Evolutionary conservation across 2,797 vertebrate genomes (phyloP), one percentile per base, ranked within the genome.

Genomic region (Perdix hodgsoniae): DNA sequence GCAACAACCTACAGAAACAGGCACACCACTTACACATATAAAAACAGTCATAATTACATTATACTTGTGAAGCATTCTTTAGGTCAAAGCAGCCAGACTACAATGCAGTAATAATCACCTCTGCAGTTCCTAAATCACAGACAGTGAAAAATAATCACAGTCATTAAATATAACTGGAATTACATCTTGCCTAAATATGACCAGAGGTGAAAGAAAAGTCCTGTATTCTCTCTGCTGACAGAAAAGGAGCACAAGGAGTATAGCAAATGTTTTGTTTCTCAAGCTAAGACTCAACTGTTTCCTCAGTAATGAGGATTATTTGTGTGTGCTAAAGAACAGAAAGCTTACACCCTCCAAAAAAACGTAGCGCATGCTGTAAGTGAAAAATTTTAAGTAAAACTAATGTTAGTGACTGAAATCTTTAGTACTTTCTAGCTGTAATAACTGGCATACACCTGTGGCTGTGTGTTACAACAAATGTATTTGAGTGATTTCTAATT

Each of bases 1-100:
- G 21, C 54, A 56, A 66, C 29, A 73, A 45, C 2, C 7, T n/a
- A 60, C 0, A 67, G 21, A 39, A 40, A n/a, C 0, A 0, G 1
- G 45, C 18, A 44, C 1, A 19, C 6, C n/a, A 23, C 61, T 81
- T 64, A 60, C 5, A 67, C 0, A n/a, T 47, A n/a, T 61, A 45
- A 86, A 40, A 50, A 69, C 18, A 52, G 11, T 42, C 69, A 76
- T 17, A 8, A 18, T 0, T 59, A n/a, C 15, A 26, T 16, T 64
- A 57, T 2, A 4, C 6, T 66, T 73, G 23, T 63, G 11, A 75
- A 91, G 47, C 49, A 78, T 15, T 65, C 49, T 37, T n/a, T 42
- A 73, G 49, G 35, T 63, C 23, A 15, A 63, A 8, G 24, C 1
- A 83, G 74, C 8, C 22, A 37, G 35, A 61, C 17, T 31, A 29